Percentiles rank a stretch among this genome's conserved stretches.
Conservation (phyloP, 2,113 vertebrate genomes). For the Calonectris borealis region DNA sequence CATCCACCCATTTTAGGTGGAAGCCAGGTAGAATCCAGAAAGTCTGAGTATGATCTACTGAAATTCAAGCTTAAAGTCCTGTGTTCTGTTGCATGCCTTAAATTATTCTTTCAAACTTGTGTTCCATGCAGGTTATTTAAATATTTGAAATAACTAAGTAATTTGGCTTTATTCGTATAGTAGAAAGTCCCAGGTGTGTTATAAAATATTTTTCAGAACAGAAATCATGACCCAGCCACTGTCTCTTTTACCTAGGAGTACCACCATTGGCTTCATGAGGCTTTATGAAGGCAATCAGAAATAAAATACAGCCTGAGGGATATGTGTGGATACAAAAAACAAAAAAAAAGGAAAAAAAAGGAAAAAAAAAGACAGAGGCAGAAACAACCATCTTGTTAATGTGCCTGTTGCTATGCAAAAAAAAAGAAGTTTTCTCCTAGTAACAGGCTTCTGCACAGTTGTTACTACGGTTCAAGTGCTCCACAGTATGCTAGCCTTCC, state of each 20-base stretch:
- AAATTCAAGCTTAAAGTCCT: not conserved
- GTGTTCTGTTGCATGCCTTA: not conserved
- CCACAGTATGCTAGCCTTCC: not conserved
- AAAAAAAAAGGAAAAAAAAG: not conserved
- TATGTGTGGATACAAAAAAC: not conserved
- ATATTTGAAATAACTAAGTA: not conserved
- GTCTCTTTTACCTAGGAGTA: not conserved
- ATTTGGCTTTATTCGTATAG: not conserved
- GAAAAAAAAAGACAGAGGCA: not conserved
- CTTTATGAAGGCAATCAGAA: not conserved
- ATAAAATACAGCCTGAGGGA: not conserved
- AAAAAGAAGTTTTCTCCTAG: not conserved
- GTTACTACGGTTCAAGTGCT: not conserved
- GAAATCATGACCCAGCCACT: not conserved
- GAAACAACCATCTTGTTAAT: not conserved
- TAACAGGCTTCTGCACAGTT: not conserved
- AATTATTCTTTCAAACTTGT: not conserved
- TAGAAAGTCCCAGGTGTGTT: not conserved
- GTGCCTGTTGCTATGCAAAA: not conserved
- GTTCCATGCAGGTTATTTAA: not conserved
- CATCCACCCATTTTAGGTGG: not conserved
- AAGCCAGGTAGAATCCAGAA: not conserved
- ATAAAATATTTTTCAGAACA: not conserved
- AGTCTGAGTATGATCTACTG: not conserved
- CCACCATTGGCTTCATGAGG: not conserved